A percentile compares a stretch with the other conserved stretches of the same genome.
These are phyloP conservation scores for Chionodraco myersi DNA, from an alignment of 2,113 vertebrate genomes.

Conservation along the genomic window DNA sequence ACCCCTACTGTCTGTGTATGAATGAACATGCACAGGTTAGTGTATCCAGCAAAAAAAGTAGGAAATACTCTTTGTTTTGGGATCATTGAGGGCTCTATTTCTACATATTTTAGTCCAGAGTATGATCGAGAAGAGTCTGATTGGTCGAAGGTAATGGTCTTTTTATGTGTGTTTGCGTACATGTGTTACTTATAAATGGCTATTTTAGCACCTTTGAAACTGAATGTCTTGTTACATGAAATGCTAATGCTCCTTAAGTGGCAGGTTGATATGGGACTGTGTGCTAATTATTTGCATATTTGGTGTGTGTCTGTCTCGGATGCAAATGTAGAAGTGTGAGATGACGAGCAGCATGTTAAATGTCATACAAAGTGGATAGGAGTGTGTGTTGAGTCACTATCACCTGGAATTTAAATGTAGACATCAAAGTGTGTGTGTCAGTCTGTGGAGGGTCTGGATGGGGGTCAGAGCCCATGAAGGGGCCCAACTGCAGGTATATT, in stretches of 20 bases:
- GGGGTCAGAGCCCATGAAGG: constrained; percentile 46
- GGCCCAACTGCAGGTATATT: constrained; percentile 60
- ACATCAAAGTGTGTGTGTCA: constrained; percentile 10
- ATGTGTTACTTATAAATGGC: neutral
- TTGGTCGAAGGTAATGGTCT: neutral
- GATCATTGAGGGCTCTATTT: neutral
- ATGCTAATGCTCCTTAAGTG: constrained; percentile 35
- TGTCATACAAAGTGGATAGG: constrained; percentile 9
- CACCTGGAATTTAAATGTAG: constrained; percentile 4
- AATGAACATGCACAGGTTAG: neutral
- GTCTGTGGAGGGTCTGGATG: constrained; percentile 1
- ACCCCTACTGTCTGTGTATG: neutral
- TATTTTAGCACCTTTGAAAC: constrained; percentile 1
- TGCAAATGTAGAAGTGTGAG: constrained; percentile 32
- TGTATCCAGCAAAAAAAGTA: neutral
- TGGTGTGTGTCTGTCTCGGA: constrained; percentile 1
- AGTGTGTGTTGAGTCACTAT: neutral
- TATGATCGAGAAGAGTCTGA: neutral
- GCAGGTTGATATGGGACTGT: neutral
- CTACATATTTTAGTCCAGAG: neutral
- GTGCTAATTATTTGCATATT: constrained; percentile 21
- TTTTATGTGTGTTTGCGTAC: neutral
- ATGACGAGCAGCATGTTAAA: constrained; percentile 11
- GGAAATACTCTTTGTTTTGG: neutral
- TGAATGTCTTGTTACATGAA: constrained; percentile 15